phyloP scores from a whole-genome alignment of 2,888 invertebrate genomes.

The Conops quadrifasciatus region DNA sequence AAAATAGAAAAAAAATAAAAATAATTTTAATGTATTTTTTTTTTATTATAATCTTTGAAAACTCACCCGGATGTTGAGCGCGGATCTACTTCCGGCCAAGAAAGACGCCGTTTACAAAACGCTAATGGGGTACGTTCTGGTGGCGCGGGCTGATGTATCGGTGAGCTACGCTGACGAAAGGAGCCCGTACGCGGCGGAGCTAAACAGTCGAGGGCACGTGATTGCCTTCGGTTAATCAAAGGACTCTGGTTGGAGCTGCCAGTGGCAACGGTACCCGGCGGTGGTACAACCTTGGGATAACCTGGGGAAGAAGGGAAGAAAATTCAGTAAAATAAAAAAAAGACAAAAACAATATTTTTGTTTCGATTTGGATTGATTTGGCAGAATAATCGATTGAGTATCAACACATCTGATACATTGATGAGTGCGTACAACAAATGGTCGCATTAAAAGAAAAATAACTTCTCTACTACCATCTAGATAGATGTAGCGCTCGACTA shows the following conservation, averaged over 20 bases:
- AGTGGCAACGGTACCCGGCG: slow-evolving; percentile 67
- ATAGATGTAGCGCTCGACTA: too few relatives aligned
- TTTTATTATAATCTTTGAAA: too few relatives aligned
- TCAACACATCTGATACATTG: too few relatives aligned
- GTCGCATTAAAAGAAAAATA: too few relatives aligned
- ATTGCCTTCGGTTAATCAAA: slow-evolving; percentile 60
- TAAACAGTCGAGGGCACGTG: slow-evolving; percentile 72
- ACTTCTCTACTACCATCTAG: too few relatives aligned
- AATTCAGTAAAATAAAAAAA: slow-evolving; percentile 8
- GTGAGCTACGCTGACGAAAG: slow-evolving; percentile 66
- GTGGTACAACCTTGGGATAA: slow-evolving; percentile 78
- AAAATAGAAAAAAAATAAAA: too few relatives aligned
- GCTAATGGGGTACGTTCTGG: slow-evolving; percentile 75
- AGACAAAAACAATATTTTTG: too few relatives aligned
- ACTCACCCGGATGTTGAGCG: slow-evolving; percentile 84
- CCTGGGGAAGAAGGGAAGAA: slow-evolving; percentile 62
- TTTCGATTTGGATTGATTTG: too few relatives aligned
- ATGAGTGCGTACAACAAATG: too few relatives aligned
- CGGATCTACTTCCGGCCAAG: slow-evolving; percentile 87
- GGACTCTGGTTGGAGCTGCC: slow-evolving; percentile 40
- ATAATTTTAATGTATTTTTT: too few relatives aligned
- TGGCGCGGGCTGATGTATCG: slow-evolving; percentile 62
- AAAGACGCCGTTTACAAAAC: slow-evolving; percentile 79
- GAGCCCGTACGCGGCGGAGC: slow-evolving; percentile 70
- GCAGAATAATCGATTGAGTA: too few relatives aligned